phyloP scores from a whole-genome alignment of 2,888 invertebrate genomes.

The Steinernema carpocapsae region DNA sequence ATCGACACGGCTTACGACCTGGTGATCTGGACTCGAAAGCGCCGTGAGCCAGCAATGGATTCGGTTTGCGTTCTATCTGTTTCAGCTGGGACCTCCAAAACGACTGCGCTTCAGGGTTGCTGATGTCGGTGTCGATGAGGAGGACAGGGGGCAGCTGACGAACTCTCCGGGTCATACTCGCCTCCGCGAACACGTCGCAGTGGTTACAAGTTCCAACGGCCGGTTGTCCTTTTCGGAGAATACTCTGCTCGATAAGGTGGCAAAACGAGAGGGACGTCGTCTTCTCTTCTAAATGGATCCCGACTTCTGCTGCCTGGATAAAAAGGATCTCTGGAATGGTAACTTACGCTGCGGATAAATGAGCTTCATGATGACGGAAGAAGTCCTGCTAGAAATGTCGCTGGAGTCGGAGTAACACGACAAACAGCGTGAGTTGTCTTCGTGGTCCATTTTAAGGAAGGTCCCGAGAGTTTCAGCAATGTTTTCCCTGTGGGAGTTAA shows the following conservation, averaged over 20 bases:
- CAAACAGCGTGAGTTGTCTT: constrained; percentile 5
- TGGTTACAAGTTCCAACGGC: not conserved
- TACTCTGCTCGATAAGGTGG: constrained; percentile 1
- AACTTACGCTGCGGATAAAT: constrained; percentile 3
- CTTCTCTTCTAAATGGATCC: not conserved
- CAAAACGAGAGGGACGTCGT: constrained; percentile 17
- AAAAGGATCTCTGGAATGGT: too few relatives aligned
- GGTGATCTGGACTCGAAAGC: not conserved
- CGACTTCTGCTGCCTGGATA: too few relatives aligned
- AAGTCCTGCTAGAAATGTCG: not conserved
- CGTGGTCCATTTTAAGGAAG: not conserved
- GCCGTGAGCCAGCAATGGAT: not conserved
- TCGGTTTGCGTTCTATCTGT: constrained; percentile 10
- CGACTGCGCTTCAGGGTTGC: constrained; percentile 16
- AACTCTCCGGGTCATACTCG: not conserved
- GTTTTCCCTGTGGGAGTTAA: too few relatives aligned
- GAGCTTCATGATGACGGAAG: not conserved
- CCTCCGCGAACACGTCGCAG: not conserved
- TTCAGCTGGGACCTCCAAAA: constrained; percentile 35
- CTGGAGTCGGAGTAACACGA: not conserved
- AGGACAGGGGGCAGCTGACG: constrained; percentile 32
- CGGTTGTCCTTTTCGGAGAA: not conserved
- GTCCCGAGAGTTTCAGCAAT: not conserved
- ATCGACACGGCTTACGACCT: not conserved
- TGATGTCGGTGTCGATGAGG: constrained; percentile 36